These are phyloP conservation scores for Antechinus stuartii DNA, from an alignment of 2,113 vertebrate genomes.

Conservation along the genomic window DNA sequence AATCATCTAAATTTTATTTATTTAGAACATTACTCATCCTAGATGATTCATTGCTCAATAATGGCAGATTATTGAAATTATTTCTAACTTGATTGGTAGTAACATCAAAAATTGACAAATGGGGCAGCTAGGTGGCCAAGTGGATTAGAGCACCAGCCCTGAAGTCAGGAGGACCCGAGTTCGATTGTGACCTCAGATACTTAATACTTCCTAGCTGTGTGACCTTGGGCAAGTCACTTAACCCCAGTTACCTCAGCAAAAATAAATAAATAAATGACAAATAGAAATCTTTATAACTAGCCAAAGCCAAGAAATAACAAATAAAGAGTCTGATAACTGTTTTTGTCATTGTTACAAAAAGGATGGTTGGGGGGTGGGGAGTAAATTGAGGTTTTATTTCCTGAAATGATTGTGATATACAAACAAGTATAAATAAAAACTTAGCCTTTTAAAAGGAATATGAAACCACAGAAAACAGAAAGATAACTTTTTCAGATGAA, in stretches of 20 bases:
- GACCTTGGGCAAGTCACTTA: too few relatives aligned
- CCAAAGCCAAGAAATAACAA: background rate
- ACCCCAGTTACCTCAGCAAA: too few relatives aligned
- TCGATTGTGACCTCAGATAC: too few relatives aligned
- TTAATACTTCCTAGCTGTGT: too few relatives aligned
- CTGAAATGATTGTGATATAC: background rate
- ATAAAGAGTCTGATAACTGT: background rate
- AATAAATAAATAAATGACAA: too few relatives aligned
- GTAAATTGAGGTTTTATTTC: background rate
- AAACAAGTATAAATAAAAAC: background rate
- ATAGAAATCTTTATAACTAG: background rate
- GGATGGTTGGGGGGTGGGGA: fast-evolving
- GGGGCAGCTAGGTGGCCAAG: too few relatives aligned
- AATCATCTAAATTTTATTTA: background rate
- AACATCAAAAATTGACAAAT: background rate
- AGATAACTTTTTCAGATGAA: fast-evolving
- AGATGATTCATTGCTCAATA: background rate
- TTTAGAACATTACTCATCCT: background rate
- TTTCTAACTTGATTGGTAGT: background rate
- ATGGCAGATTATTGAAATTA: background rate
- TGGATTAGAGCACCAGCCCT: too few relatives aligned
- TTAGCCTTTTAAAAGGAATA: background rate
- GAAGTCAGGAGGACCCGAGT: too few relatives aligned
- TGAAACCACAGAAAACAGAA: background rate
- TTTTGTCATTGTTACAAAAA: background rate